Base-by-base conservation (phyloP, 2,113 vertebrate species). In the Picathartes gymnocephalus region DNA sequence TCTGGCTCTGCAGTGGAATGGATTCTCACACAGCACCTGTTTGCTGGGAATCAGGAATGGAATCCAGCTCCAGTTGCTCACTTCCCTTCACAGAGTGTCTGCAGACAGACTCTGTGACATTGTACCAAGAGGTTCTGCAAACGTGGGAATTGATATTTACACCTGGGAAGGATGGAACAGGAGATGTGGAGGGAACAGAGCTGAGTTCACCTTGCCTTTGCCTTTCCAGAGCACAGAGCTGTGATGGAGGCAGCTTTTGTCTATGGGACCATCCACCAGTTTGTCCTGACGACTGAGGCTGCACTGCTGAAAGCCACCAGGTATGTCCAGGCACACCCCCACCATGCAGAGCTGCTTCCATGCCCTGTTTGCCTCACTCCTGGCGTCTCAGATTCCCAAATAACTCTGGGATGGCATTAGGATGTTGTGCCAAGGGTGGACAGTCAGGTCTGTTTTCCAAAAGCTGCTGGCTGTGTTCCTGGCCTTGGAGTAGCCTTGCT, bases 211-310 rank as follows among this genome's bases (percentile, higher is more conserved):
- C 25, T 70, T 68, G 12, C 54, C 16, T 81, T 82, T 88, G 25
- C 79, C 80, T 92, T 69, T 80, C 4, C 84, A 99, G 99, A 99
- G 92, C 99, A 99, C 97, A 98, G 99, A 93, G 98, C 99, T 0
- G 97, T 99, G 90, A 99, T 99, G 99, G 99, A 99, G 97, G 98
- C 98, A 1, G 99, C 98, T 8, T 99, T 99, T 81, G 99, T 98
- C 57, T 99, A 99, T 21, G 99, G 99, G 48, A 98, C 98, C 65
- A 97, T 97, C 31, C 98, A 99, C 90, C 99, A 99, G 94, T 99
- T 99, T 97, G 98, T 99, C 80, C 97, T 99, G 94, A 99, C 99
- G 28, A 99, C 99, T 2, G 99, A 99, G 94, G 98, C 97, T 10
- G 96, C 96, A 0, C 94, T 99, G 62, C 86, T 99, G 88, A 98